phyloP scores from a whole-genome alignment of 2,888 invertebrate species.

The Scaptomyza polygonia region DNA sequence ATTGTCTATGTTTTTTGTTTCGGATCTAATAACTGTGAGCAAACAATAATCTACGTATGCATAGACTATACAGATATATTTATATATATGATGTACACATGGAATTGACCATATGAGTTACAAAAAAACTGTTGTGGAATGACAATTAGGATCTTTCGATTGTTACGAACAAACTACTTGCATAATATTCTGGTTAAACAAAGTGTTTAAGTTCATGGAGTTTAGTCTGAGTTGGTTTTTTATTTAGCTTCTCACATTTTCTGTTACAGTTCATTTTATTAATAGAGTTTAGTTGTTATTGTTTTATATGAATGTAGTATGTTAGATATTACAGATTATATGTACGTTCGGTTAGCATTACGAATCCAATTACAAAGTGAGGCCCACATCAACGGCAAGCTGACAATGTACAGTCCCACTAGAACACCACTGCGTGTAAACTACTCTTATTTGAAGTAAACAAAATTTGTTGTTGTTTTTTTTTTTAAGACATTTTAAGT shows the following conservation, averaged over 20 bases:
- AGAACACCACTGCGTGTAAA: constrained; percentile 85
- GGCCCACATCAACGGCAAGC: constrained; percentile 90
- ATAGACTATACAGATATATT: constrained; percentile 26
- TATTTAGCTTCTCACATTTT: constrained; percentile 53
- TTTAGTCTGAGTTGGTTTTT: constrained; percentile 62
- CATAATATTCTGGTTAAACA: constrained; percentile 84
- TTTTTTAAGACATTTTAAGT: constrained; percentile 33
- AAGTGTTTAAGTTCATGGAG: constrained; percentile 65
- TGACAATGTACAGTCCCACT: constrained; percentile 86
- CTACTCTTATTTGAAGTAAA: constrained; percentile 84
- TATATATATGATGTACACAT: constrained; percentile 14
- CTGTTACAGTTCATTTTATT: constrained; percentile 23
- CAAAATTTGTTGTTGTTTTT: constrained; percentile 60
- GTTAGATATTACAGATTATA: constrained; percentile 57
- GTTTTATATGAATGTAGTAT: constrained; percentile 24
- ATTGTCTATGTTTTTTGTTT: constrained; percentile 52
- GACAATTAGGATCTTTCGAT: constrained; percentile 33
- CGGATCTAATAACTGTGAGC: constrained; percentile 38
- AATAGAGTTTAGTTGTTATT: constrained; percentile 43
- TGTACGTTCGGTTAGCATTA: constrained; percentile 71
- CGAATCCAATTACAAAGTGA: constrained; percentile 82
- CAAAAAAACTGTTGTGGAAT: constrained; percentile 6
- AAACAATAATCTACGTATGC: constrained; percentile 48
- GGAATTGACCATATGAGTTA: constrained; percentile 37
- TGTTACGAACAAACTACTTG: constrained; percentile 82